phyloP scores from a whole-genome alignment of 2,797 vertebrate genomes.

The Alouatta caraya region DNA sequence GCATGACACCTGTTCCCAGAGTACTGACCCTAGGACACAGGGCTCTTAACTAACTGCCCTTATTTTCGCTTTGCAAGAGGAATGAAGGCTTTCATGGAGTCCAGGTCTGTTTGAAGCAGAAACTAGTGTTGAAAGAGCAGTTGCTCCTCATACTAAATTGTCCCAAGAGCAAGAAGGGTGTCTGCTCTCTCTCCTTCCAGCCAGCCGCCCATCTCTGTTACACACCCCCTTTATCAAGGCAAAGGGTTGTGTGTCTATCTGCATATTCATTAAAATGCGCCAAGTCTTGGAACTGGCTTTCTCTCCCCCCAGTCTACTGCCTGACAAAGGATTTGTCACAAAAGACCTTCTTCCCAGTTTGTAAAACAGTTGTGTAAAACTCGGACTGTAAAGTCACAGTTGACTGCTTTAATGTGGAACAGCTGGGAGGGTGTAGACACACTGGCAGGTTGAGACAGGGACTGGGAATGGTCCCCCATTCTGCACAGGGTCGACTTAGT shows the following conservation, averaged over 20 bases:
- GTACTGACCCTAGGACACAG: not conserved
- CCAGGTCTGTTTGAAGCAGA: conserved; percentile 38
- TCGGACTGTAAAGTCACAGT: conserved; percentile 92
- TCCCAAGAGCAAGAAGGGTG: conserved; percentile 42
- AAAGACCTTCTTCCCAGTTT: conserved; percentile 90
- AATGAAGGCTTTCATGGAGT: conserved; percentile 4
- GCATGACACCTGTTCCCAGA: not conserved
- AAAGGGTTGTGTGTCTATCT: conserved; percentile 64
- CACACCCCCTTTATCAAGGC: not conserved
- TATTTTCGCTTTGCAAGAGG: conserved; percentile 43
- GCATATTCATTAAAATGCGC: conserved; percentile 83
- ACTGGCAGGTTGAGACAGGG: conserved; percentile 91
- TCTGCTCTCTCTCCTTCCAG: not conserved
- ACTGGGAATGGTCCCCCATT: conserved; percentile 89
- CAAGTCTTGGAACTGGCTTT: conserved; percentile 68
- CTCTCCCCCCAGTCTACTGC: conserved; percentile 64
- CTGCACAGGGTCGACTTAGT: conserved; percentile 93
- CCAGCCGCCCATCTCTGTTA: not conserved
- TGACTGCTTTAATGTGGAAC: conserved; percentile 96
- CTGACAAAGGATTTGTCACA: conserved; percentile 85
- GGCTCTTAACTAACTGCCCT: conserved; percentile 21
- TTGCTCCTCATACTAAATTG: conserved; percentile 17
- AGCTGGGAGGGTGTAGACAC: conserved; percentile 97
- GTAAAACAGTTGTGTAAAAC: conserved; percentile 99
- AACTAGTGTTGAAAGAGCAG: conserved; percentile 13